Evolutionary conservation across 2,797 vertebrate genomes (phyloP).

Genomic region (Sardinella longiceps): DNA sequence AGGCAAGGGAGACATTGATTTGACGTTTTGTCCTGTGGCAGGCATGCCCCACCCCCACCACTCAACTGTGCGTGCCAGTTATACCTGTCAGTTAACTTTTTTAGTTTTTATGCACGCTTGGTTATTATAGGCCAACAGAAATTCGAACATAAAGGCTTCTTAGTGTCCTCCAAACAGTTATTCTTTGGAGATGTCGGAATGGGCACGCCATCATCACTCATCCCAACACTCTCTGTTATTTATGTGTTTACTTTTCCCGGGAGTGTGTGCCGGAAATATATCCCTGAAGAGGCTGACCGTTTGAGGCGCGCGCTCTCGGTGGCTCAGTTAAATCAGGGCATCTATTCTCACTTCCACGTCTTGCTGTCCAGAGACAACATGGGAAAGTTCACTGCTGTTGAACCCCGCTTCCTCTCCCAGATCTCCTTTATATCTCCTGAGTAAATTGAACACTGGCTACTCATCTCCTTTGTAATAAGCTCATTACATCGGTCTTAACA

Average conservation of each 20-base stretch:
- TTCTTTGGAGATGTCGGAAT: not conserved
- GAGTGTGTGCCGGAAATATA: not conserved
- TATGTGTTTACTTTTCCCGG: not conserved
- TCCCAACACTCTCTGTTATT: not conserved
- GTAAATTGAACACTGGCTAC: conserved; percentile 30
- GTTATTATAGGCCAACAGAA: not conserved
- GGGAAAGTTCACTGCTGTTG: conserved; percentile 32
- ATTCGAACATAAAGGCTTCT: not conserved
- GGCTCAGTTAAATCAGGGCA: not conserved
- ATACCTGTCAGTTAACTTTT: not conserved
- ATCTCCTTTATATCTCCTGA: conserved; percentile 29
- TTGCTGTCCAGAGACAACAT: conserved; percentile 45
- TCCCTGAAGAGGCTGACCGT: not conserved
- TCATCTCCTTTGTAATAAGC: conserved; percentile 18
- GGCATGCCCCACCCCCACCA: not conserved
- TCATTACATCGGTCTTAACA: not conserved
- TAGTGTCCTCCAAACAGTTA: not conserved
- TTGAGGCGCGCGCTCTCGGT: not conserved
- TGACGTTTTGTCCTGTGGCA: too few species aligned
- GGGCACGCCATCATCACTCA: not conserved
- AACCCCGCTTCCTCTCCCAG: conserved; percentile 28
- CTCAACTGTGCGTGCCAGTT: not conserved
- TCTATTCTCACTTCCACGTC: conserved; percentile 35
- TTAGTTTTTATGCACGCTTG: not conserved
- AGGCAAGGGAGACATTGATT: too few species aligned